These are phyloP conservation scores for Drosophila pectinifera DNA, from an alignment of 1,140 invertebrate genomes.

Conservation along the genomic window DNA sequence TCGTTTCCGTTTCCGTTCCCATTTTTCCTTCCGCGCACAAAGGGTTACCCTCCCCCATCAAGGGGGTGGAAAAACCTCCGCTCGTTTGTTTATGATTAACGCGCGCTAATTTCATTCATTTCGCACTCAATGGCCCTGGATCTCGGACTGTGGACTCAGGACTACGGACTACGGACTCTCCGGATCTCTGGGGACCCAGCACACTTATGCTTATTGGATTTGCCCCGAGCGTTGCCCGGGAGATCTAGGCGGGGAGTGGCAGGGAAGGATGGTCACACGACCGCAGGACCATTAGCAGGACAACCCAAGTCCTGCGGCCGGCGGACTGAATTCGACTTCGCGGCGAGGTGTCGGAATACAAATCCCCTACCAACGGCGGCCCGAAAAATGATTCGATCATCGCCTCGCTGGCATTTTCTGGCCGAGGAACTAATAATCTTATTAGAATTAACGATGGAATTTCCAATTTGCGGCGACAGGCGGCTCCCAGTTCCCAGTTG, in stretches of 20 bases:
- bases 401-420: background rate
- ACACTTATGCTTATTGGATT: constrained; percentile 79
- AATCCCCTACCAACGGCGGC: constrained; percentile 34
- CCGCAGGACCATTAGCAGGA: constrained; percentile 41
- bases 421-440: constrained; percentile 75
- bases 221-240: constrained; percentile 20
- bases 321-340: constrained; percentile 64
- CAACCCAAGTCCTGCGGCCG: constrained; percentile 28
- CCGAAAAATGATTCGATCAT: constrained; percentile 62
- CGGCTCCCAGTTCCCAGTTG: constrained; percentile 11
- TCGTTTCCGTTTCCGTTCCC: background rate
- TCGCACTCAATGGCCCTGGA: constrained; percentile 54
- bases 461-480: constrained; percentile 72
- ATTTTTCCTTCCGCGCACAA: constrained; percentile 18
- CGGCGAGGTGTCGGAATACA: constrained; percentile 71
- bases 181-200: constrained; percentile 57
- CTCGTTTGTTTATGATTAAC: constrained; percentile 80
- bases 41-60: constrained; percentile 33
- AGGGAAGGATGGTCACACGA: constrained; percentile 46
- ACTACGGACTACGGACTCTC: background rate
- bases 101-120: constrained; percentile 81
- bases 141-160: background rate
- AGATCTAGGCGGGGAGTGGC: background rate
- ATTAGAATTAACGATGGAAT: constrained; percentile 81
- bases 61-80: constrained; percentile 8